A percentile compares a stretch with the other conserved stretches of the same genome.
Conservation (phyloP, 2,888 invertebrate species). For the Conops quadrifasciatus region DNA sequence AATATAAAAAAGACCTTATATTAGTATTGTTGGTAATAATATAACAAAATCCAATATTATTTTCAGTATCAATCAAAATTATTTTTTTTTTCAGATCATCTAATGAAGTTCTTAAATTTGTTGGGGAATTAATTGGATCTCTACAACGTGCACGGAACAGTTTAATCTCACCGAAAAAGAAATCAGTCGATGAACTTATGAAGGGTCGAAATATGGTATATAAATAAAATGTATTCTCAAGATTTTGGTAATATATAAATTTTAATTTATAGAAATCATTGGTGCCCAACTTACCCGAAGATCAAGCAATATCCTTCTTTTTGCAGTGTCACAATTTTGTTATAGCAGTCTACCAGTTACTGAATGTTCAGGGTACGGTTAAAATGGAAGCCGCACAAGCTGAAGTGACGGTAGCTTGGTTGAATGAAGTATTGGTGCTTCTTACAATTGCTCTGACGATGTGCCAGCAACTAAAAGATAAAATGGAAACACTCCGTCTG, state of each 20-base stretch:
- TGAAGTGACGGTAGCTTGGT: conserved; percentile 91
- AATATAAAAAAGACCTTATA: too few relatives aligned
- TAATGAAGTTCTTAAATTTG: conserved; percentile 85
- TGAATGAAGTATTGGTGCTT: conserved; percentile 89
- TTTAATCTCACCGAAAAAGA: conserved; percentile 89
- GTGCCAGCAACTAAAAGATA: conserved; percentile 94
- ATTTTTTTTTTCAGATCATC: conserved; percentile 72
- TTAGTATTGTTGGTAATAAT: too few relatives aligned
- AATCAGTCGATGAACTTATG: conserved; percentile 92
- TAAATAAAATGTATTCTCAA: conserved; percentile 11
- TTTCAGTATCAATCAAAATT: not conserved
- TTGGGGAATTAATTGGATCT: conserved; percentile 84
- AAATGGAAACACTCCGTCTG: conserved; percentile 70
- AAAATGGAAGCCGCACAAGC: conserved; percentile 89
- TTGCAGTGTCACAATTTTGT: conserved; percentile 94
- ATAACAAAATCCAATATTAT: too few relatives aligned
- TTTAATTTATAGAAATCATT: conserved; percentile 78
- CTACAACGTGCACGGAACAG: conserved; percentile 86
- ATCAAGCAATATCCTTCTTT: conserved; percentile 94
- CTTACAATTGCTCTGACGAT: conserved; percentile 89
- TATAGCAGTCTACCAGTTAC: conserved; percentile 89
- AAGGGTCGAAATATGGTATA: conserved; percentile 90
- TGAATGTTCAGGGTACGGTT: conserved; percentile 82
- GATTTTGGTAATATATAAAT: conserved; percentile 9
- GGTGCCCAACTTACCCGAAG: conserved; percentile 89